These are phyloP conservation scores for Acanthopagrus latus DNA, from an alignment of 2,797 vertebrate genomes.

Conservation along the genomic window DNA sequence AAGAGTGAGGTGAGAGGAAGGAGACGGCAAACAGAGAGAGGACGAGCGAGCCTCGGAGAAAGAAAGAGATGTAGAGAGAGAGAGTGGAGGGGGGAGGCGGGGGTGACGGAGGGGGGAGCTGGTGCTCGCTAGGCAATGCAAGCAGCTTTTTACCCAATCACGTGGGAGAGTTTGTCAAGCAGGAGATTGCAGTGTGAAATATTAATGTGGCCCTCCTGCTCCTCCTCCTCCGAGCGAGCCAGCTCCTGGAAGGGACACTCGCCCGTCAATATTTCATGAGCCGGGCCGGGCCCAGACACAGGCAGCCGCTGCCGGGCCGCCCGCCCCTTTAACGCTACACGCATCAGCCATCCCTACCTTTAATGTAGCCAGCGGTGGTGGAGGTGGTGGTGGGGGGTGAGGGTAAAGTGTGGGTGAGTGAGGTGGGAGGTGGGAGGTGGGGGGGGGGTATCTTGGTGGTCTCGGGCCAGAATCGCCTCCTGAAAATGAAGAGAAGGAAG, in stretches of 20 bases:
- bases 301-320: slow-evolving; percentile 79
- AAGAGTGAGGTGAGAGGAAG: slow-evolving; percentile 37
- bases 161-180: slow-evolving; percentile 89
- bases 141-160: slow-evolving; percentile 84
- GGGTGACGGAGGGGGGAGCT: neutral
- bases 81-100: neutral
- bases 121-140: slow-evolving; percentile 70
- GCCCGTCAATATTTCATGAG: slow-evolving; percentile 89
- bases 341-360: slow-evolving; percentile 81
- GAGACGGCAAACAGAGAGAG: slow-evolving; percentile 22
- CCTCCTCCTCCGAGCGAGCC: slow-evolving; percentile 77
- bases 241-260: slow-evolving; percentile 88
- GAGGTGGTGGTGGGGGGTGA: slow-evolving; percentile 13
- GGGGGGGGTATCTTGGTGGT: slow-evolving; percentile 27
- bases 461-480: slow-evolving; percentile 30
- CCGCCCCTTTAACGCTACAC: slow-evolving; percentile 85
- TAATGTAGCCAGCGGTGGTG: slow-evolving; percentile 80
- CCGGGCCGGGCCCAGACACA: slow-evolving; percentile 82
- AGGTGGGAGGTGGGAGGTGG: slow-evolving; percentile 20
- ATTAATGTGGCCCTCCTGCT: slow-evolving; percentile 84
- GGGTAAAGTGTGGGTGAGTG: slow-evolving; percentile 46
- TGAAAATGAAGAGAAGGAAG: slow-evolving; percentile 31
- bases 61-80: slow-evolving; percentile 58
- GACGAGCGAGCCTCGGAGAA: neutral
- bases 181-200: slow-evolving; percentile 91